Conservation (phyloP, 2,888 invertebrate species). For the Pachliopta kotzebuea region DNA sequence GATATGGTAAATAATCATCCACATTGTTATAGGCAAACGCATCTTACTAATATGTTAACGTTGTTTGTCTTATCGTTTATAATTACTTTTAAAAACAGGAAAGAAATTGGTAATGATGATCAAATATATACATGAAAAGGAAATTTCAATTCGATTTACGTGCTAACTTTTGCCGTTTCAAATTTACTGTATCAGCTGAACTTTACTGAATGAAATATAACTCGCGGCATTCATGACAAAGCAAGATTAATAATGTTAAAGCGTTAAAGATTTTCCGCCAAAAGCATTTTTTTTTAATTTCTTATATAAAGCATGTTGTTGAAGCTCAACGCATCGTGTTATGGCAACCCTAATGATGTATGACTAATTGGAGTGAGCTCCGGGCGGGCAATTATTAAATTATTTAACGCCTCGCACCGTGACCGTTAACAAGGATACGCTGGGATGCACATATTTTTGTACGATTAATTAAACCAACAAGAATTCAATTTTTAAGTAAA, state of each 20-base stretch:
- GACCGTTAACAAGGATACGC: constrained; percentile 33
- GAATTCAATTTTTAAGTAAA: constrained; percentile 16
- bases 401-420: constrained; percentile 34
- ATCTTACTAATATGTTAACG: not conserved
- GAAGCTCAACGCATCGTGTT: constrained; percentile 4
- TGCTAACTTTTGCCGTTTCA: too few species aligned
- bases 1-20: not conserved
- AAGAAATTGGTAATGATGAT: not conserved
- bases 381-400: constrained; percentile 36
- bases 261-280: not conserved
- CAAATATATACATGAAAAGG: too few species aligned
- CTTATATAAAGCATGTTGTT: not conserved
- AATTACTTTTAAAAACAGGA: too few species aligned
- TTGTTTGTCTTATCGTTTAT: too few species aligned
- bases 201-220: too few species aligned
- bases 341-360: constrained; percentile 28
- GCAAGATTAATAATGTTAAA: too few species aligned
- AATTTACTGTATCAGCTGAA: too few species aligned
- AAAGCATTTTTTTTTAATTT: not conserved
- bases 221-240: too few species aligned
- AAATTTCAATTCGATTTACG: too few species aligned
- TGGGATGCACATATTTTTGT: constrained; percentile 31
- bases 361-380: constrained; percentile 32
- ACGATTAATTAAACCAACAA: constrained; percentile 31
- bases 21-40: not conserved